Conservation (phyloP, 2,888 invertebrate genomes). For the Drosophila melanocephala region DNA sequence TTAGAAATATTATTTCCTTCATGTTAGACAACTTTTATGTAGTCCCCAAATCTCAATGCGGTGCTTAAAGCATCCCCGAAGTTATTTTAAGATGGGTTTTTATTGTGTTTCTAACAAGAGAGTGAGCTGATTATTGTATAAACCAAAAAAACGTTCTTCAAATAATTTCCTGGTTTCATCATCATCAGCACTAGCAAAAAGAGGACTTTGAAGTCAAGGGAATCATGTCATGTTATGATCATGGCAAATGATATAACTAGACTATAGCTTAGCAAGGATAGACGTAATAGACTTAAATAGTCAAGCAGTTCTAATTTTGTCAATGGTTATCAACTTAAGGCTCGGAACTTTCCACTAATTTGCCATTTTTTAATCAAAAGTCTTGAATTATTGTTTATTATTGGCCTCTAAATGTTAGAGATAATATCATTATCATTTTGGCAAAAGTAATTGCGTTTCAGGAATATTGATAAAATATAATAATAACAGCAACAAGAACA, state of each 20-base stretch:
- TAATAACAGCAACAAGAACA: slow-evolving; percentile 21
- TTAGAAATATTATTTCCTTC: not conserved
- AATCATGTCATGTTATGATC: not conserved
- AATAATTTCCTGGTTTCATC: not conserved
- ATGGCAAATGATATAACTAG: not conserved
- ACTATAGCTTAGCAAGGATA: not conserved
- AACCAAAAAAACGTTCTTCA: too few species aligned
- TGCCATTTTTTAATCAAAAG: not conserved
- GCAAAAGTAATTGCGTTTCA: slow-evolving; percentile 12
- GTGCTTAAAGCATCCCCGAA: not conserved
- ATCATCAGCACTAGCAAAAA: not conserved
- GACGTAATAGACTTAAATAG: not conserved
- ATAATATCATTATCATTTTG: not conserved
- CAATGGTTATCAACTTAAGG: not conserved
- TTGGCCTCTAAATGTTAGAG: not conserved
- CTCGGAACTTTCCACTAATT: not conserved
- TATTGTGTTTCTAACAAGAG: not conserved
- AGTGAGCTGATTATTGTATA: not conserved
- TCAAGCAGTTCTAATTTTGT: not conserved
- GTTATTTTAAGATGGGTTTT: not conserved
- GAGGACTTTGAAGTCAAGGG: not conserved
- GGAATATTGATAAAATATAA: slow-evolving; percentile 26
- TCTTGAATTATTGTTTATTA: not conserved
- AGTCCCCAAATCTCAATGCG: not conserved
- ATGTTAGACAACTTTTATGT: not conserved